Evolutionary conservation across 1,140 invertebrate species (phyloP).

Genomic region (Orchestia grillus): DNA sequence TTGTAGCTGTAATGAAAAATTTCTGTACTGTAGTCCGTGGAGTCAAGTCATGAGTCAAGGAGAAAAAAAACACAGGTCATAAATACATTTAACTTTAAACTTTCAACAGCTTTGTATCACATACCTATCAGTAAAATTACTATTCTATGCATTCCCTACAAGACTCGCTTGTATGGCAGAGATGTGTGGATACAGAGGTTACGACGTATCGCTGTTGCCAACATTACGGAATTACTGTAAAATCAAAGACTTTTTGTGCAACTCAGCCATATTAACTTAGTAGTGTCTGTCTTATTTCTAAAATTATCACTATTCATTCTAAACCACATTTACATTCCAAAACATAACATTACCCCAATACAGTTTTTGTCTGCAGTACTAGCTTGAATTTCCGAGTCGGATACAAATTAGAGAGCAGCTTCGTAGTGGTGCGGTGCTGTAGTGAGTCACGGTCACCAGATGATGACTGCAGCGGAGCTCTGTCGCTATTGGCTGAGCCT

Average conservation of each 20-base stretch:
- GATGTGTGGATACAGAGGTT: not conserved
- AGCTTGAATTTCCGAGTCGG: not conserved
- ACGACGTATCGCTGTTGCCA: not conserved
- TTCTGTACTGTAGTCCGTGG: no score
- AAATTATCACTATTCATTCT: not conserved
- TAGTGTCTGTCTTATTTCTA: not conserved
- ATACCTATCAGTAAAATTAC: no score
- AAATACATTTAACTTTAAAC: no score
- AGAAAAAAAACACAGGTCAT: no score
- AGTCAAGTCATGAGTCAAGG: no score
- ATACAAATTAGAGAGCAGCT: not conserved
- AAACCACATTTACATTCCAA: not conserved
- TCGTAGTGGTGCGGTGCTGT: not conserved
- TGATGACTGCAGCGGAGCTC: not conserved
- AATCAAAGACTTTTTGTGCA: not conserved
- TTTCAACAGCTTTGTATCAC: no score
- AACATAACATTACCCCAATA: not conserved
- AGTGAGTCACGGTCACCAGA: not conserved
- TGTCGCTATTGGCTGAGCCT: not conserved
- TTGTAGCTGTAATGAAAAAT: no score
- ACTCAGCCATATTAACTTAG: not conserved
- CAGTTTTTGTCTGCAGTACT: not conserved
- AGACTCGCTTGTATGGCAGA: not conserved
- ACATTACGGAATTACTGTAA: not conserved
- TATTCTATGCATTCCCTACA: no score